Evolutionary conservation across 2,888 invertebrate genomes (phyloP).

Genomic region (Andrena camellia): DNA sequence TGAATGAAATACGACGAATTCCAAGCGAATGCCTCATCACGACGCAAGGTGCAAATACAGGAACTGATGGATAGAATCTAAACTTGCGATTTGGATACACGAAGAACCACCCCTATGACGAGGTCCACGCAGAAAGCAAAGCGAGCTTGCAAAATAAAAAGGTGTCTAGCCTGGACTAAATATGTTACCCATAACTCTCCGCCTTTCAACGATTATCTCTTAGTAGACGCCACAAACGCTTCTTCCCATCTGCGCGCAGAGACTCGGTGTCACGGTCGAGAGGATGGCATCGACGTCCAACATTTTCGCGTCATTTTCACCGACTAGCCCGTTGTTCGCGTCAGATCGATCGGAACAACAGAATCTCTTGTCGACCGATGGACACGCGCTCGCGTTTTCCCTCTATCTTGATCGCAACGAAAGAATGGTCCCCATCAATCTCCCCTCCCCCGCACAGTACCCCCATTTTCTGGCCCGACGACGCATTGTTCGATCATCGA

Average conservation of each 20-base stretch:
- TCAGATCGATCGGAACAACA: slow-evolving; percentile 37
- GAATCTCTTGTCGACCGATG: slow-evolving; percentile 28
- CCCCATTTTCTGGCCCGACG: slow-evolving; percentile 46
- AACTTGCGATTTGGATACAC: too few relatives aligned
- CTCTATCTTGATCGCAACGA: slow-evolving; percentile 41
- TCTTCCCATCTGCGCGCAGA: neutral
- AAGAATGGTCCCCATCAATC: slow-evolving; percentile 52
- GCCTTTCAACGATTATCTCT: too few relatives aligned
- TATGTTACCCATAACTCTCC: too few relatives aligned
- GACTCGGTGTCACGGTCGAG: neutral
- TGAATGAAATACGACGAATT: too few relatives aligned
- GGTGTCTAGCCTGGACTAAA: too few relatives aligned
- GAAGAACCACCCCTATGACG: too few relatives aligned
- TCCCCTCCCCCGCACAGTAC: slow-evolving; percentile 43
- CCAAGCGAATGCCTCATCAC: too few relatives aligned
- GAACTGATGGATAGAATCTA: too few relatives aligned
- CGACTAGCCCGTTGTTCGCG: slow-evolving; percentile 22
- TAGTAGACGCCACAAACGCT: too few relatives aligned
- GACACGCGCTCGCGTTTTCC: slow-evolving; percentile 13
- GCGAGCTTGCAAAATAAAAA: too few relatives aligned
- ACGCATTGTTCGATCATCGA: slow-evolving; percentile 60
- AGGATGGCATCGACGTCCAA: neutral
- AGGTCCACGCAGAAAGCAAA: too few relatives aligned
- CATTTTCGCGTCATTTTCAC: slow-evolving; percentile 4
- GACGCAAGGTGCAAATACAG: too few relatives aligned